A percentile compares a stretch with the other conserved stretches of the same genome.
phyloP scores from a whole-genome alignment of 2,797 vertebrate species.

The Capromys pilorides region DNA sequence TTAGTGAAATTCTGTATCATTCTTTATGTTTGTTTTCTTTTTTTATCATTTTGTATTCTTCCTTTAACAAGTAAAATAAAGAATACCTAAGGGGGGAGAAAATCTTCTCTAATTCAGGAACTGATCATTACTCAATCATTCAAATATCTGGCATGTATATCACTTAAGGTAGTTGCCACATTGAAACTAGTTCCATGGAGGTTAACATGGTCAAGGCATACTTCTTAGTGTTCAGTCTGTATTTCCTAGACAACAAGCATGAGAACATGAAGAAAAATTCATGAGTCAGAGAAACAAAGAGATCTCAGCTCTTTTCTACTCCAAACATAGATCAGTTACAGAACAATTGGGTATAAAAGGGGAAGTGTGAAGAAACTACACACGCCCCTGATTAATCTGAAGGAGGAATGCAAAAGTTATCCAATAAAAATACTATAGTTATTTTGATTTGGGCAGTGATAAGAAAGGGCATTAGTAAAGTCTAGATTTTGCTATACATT shows the following conservation, averaged over 20 bases:
- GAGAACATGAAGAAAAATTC: neutral
- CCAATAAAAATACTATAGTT: neutral
- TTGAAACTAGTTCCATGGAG: neutral
- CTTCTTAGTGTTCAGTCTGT: neutral
- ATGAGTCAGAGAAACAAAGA: neutral
- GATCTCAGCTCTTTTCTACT: neutral
- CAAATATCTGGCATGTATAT: neutral
- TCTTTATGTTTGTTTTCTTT: too few species aligned
- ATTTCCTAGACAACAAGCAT: neutral
- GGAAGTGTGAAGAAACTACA: neutral
- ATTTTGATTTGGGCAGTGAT: neutral
- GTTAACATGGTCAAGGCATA: neutral
- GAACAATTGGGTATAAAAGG: neutral
- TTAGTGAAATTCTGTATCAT: too few species aligned
- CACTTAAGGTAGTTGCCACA: neutral
- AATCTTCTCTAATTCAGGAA: neutral
- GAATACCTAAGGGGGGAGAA: too few species aligned
- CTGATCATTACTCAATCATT: neutral
- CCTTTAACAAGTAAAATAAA: too few species aligned
- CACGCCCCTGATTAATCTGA: neutral
- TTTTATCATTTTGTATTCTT: too few species aligned
- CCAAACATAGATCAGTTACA: neutral
- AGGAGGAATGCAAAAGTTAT: neutral
- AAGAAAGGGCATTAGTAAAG: neutral
- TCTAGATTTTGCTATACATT: neutral